Evolutionary conservation across 1,140 invertebrate species (phyloP), one percentile per base, ranked within the genome.

Genomic region (Drosophila pseudoobscura): DNA sequence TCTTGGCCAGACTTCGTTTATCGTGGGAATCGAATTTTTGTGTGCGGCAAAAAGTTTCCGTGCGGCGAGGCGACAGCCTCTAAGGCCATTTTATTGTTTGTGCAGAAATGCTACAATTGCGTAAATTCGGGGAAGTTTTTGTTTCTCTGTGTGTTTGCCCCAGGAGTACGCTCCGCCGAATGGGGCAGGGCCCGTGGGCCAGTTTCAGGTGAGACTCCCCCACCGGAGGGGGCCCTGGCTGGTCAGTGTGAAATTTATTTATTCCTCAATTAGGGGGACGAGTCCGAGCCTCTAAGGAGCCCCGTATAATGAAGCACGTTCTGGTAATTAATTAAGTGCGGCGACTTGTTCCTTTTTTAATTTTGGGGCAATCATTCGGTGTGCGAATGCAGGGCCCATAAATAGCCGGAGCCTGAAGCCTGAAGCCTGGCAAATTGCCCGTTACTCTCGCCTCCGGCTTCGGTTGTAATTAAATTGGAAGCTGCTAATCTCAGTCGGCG

Each of bases 161-260:
- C 80, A 49, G 54, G 80, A 85, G 80, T 85, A 77, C 77, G 66
- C 60, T 85, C 80, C 76, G 73, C 56, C 85, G 80, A 80, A 84
- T 85, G 80, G 80, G 63, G 60, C 50, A 65, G 52, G 26, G 68
- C 76, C 68, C 77, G 56, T 56, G 73, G 77, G 80, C 76, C 80
- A 84, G 85, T 80, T 84, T 85, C 77, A 80, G 77, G 62, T 83
- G 70, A 17, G 17, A 17, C 17, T 17, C 17, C 17, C 17, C 17
- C 17, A 17, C 5, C 24, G 24, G 17, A 17, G 17, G 17, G 17
- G 0, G 17, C 17, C 17, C 60, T 31, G 60, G 46, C 53, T 69
- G 80, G 80, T 85, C 80, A 84, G 80, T 66, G 78, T 68, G 73
- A 85, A 84, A 80, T 84, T 85, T 85, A 87, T 85, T 85, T 85